phyloP scores from a whole-genome alignment of 2,888 invertebrate species.

The Caenorhabditis sp. region DNA sequence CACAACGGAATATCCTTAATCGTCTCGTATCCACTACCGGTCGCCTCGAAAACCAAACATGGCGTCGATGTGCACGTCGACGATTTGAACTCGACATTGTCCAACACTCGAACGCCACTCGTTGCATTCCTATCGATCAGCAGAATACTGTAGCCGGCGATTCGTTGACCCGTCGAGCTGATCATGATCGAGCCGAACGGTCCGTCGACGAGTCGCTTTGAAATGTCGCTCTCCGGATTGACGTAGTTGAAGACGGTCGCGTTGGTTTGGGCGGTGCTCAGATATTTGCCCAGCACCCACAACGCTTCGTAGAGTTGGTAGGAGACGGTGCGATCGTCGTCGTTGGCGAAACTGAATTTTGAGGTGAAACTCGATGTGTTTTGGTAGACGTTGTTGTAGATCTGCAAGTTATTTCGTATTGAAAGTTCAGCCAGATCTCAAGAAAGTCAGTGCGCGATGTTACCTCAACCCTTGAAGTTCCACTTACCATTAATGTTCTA shows the following conservation, averaged over 20 bases:
- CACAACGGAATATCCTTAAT: constrained; percentile 57
- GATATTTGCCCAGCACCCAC: constrained; percentile 19
- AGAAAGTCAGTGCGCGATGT: too few relatives aligned
- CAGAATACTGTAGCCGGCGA: constrained; percentile 18
- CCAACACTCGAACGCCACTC: neutral
- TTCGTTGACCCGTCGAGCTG: constrained; percentile 19
- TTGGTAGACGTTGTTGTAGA: constrained; percentile 35
- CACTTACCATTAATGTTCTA: constrained; percentile 35
- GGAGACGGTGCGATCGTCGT: constrained; percentile 18
- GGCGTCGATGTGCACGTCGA: neutral
- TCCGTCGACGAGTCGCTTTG: constrained; percentile 8
- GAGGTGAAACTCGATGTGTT: constrained; percentile 16
- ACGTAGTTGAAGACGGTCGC: constrained; percentile 25
- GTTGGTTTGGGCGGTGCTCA: constrained; percentile 13
- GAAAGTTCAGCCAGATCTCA: too few relatives aligned
- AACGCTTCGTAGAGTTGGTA: constrained; percentile 45
- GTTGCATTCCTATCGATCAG: constrained; percentile 3
- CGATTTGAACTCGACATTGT: constrained; percentile 1
- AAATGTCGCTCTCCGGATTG: constrained; percentile 7
- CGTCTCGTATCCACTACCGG: constrained; percentile 13
- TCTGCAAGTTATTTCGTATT: constrained; percentile 21
- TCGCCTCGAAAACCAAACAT: neutral
- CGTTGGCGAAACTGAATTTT: constrained; percentile 15
- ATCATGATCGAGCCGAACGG: constrained; percentile 26
- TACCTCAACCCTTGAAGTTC: too few relatives aligned